Base-by-base conservation (phyloP, 2,797 vertebrate genomes). In the Botia kubotai region DNA sequence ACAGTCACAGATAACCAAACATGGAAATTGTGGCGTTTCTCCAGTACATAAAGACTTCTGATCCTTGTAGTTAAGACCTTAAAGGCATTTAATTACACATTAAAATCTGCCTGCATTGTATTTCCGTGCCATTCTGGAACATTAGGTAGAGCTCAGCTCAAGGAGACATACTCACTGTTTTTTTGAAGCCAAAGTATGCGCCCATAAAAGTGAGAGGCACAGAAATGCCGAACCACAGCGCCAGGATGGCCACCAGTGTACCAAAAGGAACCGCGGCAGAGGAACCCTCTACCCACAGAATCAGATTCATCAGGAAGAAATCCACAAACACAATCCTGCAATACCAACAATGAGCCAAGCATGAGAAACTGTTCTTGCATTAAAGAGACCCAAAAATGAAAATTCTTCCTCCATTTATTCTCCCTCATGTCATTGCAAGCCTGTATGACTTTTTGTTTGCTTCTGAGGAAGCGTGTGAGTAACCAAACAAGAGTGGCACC, bases 281-380 rank as follows among this genome's bases (percentile, higher is more conserved):
- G 17, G 96, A 98, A 0, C 94, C 95, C 85, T 98, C 95, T 43
- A 94, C 94, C 96, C 96, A 97, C 23, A 98, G 93, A 89, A 98
- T 98, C 84, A 97, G 91, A 91, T 98, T 98, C 96, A 97, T 97
- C 86, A 96, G 88, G 88, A 98, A 97, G 90, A 98, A 95, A 88
- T 97, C 95, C 12, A 94, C 93, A 92, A 98, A 98, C 80, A 98
- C 92, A 79, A 98, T 95, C n/a, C 97, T 98, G 82, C 12, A 17
- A 26, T 53, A 66, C 68, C 12, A 66, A 53, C 23, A 66, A 26
- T 5, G 4, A 19, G 26, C 36, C 8, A 66, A 2, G 7, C 14
- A 13, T 53, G 26, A 33, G 3, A 72, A 66, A 12, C 48, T n/a
- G 8, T 14, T 12, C 23, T 8, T 6, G 13, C 3, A 52, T 17